A percentile compares a stretch with the other conserved stretches of the same genome.
Evolutionary conservation across 2,113 vertebrate species (phyloP).

Genomic region (Brachypteracias leptosomus): DNA sequence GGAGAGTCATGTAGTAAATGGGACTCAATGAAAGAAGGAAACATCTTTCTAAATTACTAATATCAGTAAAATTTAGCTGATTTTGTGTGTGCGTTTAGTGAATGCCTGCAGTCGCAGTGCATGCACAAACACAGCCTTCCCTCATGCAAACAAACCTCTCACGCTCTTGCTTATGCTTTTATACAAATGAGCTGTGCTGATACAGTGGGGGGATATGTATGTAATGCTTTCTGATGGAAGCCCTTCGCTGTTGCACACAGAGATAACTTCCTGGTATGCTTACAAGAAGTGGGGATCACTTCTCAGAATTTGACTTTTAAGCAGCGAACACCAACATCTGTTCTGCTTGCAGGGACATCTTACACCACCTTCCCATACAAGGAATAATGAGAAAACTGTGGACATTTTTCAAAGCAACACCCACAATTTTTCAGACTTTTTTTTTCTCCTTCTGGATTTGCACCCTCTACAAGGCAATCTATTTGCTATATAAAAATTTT

Average conservation of each 20-base stretch:
- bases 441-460: neutral
- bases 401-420: neutral
- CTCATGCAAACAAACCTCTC: accelerated
- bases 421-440: neutral
- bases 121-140: neutral
- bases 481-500: neutral
- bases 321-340: neutral
- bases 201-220: neutral
- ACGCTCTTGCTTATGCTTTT: neutral
- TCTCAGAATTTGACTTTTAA: conserved; percentile 19
- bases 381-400: neutral
- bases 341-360: neutral
- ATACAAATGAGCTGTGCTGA: neutral
- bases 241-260: accelerated
- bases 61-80: neutral
- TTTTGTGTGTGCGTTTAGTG: neutral
- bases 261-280: conserved; percentile 33
- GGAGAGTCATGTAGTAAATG: neutral
- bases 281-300: conserved; percentile 32
- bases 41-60: neutral
- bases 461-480: neutral
- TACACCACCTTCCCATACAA: accelerated
- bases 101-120: neutral
- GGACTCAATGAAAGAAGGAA: neutral
- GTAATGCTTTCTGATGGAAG: neutral